Evolutionary conservation across 2,888 invertebrate genomes (phyloP).

Genomic region (Eristalinus aeneus): DNA sequence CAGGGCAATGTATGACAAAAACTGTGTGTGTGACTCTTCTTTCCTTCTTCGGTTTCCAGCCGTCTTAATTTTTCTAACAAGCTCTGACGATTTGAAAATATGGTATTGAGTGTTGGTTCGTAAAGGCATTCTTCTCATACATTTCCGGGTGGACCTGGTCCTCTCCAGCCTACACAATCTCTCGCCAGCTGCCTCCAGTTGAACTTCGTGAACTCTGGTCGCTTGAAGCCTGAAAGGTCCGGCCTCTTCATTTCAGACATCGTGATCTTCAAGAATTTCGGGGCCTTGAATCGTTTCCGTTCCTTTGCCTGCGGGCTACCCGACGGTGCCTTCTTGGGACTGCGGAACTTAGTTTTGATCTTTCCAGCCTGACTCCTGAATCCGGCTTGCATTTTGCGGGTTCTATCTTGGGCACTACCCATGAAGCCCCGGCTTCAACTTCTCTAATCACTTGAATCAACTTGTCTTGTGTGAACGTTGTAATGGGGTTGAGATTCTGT

Average conservation of each 20-base stretch:
- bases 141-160: no score
- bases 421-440: slow-evolving; percentile 82
- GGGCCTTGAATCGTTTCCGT: slow-evolving; percentile 78
- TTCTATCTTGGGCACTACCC: slow-evolving; percentile 82
- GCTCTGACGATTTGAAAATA: no score
- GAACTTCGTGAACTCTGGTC: slow-evolving; percentile 82
- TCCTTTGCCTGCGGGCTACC: slow-evolving; percentile 79
- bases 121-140: no score
- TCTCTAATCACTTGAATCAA: slow-evolving; percentile 86
- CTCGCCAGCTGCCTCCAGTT: no score
- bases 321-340: slow-evolving; percentile 77
- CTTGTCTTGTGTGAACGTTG: slow-evolving; percentile 86
- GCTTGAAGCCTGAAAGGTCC: slow-evolving; percentile 72
- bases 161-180: no score
- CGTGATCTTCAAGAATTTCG: slow-evolving; percentile 80
- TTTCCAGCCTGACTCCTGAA: slow-evolving; percentile 87
- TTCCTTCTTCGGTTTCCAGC: no score
- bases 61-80: no score
- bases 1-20: no score
- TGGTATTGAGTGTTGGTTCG: no score
- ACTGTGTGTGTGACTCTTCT: no score
- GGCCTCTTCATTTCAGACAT: slow-evolving; percentile 79
- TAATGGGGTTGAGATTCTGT: slow-evolving; percentile 85
- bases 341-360: slow-evolving; percentile 85
- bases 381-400: slow-evolving; percentile 84